Conservation (phyloP, 1,140 invertebrate species). For the Sycobia sp. region DNA sequence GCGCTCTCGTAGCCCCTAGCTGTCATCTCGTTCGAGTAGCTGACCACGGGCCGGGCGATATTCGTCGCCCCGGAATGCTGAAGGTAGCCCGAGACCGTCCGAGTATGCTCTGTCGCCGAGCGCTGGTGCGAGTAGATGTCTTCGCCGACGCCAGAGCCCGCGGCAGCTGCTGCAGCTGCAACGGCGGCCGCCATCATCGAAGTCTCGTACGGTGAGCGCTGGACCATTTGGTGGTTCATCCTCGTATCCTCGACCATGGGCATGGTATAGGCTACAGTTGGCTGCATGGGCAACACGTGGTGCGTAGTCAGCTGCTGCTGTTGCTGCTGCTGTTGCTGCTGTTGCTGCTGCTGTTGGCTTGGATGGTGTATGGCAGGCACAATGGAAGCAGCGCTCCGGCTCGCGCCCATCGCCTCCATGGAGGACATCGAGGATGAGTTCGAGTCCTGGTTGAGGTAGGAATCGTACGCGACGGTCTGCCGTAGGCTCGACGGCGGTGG, state of each 20-base stretch:
- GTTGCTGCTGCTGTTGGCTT: constrained; percentile 44
- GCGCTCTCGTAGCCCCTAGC: constrained; percentile 67
- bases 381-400: constrained; percentile 45
- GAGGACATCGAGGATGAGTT: constrained; percentile 76
- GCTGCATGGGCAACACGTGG: constrained; percentile 58
- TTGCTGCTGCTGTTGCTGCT: constrained; percentile 53
- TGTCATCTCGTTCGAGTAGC: constrained; percentile 66
- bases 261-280: constrained; percentile 56
- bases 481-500: constrained; percentile 48
- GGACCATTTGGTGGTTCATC: constrained; percentile 64
- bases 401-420: constrained; percentile 70
- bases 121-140: constrained; percentile 56
- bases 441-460: constrained; percentile 71
- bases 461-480: constrained; percentile 64
- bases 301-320: constrained; percentile 42
- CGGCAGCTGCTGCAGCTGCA: constrained; percentile 50
- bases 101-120: constrained; percentile 52
- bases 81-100: constrained; percentile 56
- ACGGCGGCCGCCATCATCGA: constrained; percentile 61
- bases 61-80: constrained; percentile 54
- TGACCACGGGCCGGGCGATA: constrained; percentile 67
- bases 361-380: constrained; percentile 56
- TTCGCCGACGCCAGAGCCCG: constrained; percentile 46
- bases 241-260: constrained; percentile 59
- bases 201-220: constrained; percentile 70